These are phyloP conservation scores for Luscinia megarhynchos DNA, from an alignment of 2,797 vertebrate genomes.

Conservation along the genomic window DNA sequence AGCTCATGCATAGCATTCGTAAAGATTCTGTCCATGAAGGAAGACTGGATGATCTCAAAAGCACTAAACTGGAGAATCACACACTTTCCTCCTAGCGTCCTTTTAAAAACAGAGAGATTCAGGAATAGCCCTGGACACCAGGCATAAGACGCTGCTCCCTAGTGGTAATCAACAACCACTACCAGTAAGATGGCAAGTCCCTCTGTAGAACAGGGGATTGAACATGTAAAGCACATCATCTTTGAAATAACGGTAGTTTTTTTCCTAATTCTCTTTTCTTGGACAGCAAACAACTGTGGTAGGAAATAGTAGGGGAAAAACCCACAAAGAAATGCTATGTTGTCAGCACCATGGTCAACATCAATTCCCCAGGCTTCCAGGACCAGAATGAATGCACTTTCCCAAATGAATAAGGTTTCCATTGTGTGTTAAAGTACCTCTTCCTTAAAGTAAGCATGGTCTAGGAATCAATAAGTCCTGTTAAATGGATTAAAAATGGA, in stretches of 20 bases:
- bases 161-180: background rate
- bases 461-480: constrained; percentile 33
- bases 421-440: constrained; percentile 19
- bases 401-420: constrained; percentile 41
- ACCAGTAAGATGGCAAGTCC: background rate
- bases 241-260: background rate
- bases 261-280: background rate
- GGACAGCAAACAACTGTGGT: background rate
- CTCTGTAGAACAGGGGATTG: background rate
- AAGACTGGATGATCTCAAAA: background rate
- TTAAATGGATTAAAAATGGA: constrained; percentile 64
- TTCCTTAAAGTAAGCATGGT: constrained; percentile 24
- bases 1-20: background rate
- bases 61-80: background rate
- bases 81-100: background rate
- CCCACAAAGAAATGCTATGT: background rate
- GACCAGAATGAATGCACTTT: background rate
- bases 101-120: background rate
- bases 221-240: background rate
- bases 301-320: background rate
- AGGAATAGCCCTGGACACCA: background rate
- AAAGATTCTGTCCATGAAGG: background rate
- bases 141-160: constrained; percentile 15
- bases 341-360: background rate
- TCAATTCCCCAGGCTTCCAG: background rate